A percentile compares a stretch with the other conserved stretches of the same genome.
These are phyloP conservation scores for Scolopax mira DNA, from an alignment of 2,113 vertebrate species.

Conservation along the genomic window DNA sequence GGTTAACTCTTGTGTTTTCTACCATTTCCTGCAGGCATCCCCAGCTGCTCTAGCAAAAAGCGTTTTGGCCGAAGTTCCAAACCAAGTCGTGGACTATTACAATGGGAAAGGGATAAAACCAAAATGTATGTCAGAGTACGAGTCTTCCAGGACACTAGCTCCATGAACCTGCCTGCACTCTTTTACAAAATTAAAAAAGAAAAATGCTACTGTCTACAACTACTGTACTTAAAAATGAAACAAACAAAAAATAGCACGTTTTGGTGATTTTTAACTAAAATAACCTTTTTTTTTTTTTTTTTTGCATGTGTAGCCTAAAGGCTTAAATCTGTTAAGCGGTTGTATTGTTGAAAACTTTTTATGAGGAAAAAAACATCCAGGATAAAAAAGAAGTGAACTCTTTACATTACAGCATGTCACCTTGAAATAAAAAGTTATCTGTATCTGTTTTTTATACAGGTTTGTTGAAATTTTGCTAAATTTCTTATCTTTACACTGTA, in stretches of 20 bases:
- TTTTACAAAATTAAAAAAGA: conserved; percentile 67
- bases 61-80: conserved; percentile 95
- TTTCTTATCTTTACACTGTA: conserved; percentile 93
- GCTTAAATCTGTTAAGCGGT: conserved; percentile 77
- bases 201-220: conserved; percentile 62
- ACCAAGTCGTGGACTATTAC: conserved; percentile 99
- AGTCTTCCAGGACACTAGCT: conserved; percentile 91
- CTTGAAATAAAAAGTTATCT: conserved; percentile 81
- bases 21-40: conserved; percentile 83
- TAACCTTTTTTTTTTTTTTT: conserved; percentile 59
- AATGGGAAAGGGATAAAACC: conserved; percentile 96
- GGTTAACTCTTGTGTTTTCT: conserved; percentile 58
- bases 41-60: conserved; percentile 95
- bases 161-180: conserved; percentile 76
- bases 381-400: conserved; percentile 68
- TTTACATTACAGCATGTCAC: conserved; percentile 88
- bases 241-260: conserved; percentile 79
- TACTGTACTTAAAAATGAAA: conserved; percentile 67
- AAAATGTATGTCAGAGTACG: conserved; percentile 89
- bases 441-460: conserved; percentile 89
- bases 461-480: conserved; percentile 94
- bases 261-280: conserved; percentile 81
- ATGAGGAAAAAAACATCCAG: conserved; percentile 76
- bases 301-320: conserved; percentile 87
- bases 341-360: conserved; percentile 83